phyloP scores from a whole-genome alignment of 2,797 vertebrate species.

The Erithacus rubecula region DNA sequence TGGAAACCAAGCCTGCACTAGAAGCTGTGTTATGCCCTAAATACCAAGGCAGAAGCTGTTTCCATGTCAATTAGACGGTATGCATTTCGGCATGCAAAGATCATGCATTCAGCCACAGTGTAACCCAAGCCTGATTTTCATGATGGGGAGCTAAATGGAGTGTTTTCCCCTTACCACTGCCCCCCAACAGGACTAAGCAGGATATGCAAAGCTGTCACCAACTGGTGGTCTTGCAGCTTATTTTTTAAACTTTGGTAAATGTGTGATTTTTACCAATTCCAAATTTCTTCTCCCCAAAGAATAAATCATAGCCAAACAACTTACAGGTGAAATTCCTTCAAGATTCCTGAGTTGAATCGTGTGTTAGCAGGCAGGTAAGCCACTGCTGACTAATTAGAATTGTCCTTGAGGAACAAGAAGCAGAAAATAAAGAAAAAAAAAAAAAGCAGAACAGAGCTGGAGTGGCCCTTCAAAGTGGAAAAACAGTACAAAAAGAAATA shows the following conservation, averaged over 20 bases:
- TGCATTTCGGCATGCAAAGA: conserved; percentile 12
- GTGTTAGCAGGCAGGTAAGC: not conserved
- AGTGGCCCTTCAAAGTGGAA: not conserved
- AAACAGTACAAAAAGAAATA: not conserved
- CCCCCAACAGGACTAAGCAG: not conserved
- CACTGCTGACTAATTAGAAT: not conserved
- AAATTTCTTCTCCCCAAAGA: not conserved
- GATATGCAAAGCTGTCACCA: not conserved
- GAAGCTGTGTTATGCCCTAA: conserved; percentile 21
- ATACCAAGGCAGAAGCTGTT: conserved; percentile 13
- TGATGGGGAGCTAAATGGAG: not conserved
- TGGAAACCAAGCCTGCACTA: conserved; percentile 31
- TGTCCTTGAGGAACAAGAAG: not conserved
- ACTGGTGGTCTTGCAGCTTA: not conserved
- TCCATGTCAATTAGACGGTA: conserved; percentile 27
- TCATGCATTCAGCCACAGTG: not conserved
- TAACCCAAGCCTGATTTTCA: not conserved
- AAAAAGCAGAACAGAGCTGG: not conserved
- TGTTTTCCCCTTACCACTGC: not conserved
- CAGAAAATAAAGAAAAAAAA: not conserved
- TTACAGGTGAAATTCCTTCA: not conserved
- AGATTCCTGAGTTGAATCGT: not conserved
- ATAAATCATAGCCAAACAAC: not conserved
- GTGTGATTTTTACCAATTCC: not conserved
- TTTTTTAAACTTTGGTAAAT: not conserved